Conservation (phyloP, 2,113 vertebrate species). For the Rhynchomys soricoides region DNA sequence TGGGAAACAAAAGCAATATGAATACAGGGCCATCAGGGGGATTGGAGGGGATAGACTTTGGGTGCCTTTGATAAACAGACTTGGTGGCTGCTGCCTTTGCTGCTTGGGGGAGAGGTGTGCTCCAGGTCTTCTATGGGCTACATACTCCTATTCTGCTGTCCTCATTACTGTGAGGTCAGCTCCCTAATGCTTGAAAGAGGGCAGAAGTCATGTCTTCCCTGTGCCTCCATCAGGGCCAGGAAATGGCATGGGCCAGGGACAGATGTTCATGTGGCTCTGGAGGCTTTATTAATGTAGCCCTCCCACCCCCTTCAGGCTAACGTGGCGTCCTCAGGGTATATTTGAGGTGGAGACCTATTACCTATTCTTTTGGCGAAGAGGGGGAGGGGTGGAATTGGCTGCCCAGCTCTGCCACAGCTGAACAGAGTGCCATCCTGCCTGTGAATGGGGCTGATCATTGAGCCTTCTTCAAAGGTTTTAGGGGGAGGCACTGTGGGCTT, state of each 20-base stretch:
- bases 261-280: neutral
- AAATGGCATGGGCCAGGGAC: neutral
- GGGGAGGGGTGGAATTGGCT: accelerated
- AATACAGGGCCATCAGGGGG: neutral
- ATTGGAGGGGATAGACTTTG: neutral
- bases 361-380: neutral
- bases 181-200: accelerated
- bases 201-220: neutral
- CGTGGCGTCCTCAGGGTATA: neutral
- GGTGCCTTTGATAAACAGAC: neutral
- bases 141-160: accelerated
- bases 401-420: neutral
- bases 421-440: neutral
- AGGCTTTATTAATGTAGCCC: neutral
- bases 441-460: neutral
- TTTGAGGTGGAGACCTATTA: neutral
- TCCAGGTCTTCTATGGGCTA: neutral
- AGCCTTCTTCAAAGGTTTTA: neutral
- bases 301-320: neutral
- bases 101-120: neutral
- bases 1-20: neutral
- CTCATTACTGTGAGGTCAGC: accelerated
- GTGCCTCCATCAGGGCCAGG: neutral
- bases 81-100: accelerated
- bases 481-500: neutral